Evolutionary conservation across 1,140 invertebrate genomes (phyloP), one percentile per base, ranked within the genome.

Genomic region (Drosophila rufa): DNA sequence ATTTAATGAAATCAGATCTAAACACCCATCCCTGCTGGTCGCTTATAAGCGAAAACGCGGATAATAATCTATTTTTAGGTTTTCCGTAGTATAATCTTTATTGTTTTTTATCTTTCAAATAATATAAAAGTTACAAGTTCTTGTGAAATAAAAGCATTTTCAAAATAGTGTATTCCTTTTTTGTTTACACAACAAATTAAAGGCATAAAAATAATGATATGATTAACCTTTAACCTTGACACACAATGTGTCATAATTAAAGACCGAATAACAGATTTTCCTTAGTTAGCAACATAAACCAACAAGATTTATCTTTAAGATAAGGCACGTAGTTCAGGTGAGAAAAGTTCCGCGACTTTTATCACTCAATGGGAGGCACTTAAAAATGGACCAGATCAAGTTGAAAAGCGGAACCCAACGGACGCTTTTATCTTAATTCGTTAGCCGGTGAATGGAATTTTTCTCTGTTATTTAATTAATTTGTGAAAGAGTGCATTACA

Each of bases 281-380:
- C 25, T 45, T 69, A 33, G 19, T 25, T 36, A n/a, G 14, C 38
- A 42, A 17, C 70, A 50, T 51, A 40, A 68, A 38, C 19, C 33
- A 43, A 4, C 3, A 11, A 60, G 38, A 40, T 73, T 73, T 60
- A 74, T 74, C 68, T 74, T 11, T 0, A 19, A 73, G 70, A 74
- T 73, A 73, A 73, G 0, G 12, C 25, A 42, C 66, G 68, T 71
- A 38, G 60, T 36, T 17, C 17, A 43, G 68, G 70, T 73, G 67
- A 73, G 70, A 73, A 73, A 60, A 60, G 1, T 60, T 73, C 30
- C 46, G 68, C 14, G 46, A 43, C 7, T 51, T 59, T 73, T 60
- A 74, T 74, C 70, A 73, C 70, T 51, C 4, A 27, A 19, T 38
- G 45, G 38, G 11, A 36, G 48, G 40, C 19, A 38, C 5, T 73